phyloP scores from a whole-genome alignment of 2,797 vertebrate species.

The Eulemur coronatus region DNA sequence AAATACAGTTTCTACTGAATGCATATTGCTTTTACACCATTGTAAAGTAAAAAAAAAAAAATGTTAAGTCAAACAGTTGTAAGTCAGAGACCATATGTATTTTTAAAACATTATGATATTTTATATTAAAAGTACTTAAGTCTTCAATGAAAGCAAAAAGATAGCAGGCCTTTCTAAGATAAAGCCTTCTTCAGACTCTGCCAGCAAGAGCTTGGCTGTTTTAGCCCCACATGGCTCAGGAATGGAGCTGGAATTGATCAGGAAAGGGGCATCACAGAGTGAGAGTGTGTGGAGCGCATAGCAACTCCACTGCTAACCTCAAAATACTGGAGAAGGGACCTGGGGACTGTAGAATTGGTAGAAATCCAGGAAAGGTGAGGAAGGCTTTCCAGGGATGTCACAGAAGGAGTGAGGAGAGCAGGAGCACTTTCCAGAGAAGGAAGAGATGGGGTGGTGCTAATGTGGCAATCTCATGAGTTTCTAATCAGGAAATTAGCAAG shows the following conservation, averaged over 20 bases:
- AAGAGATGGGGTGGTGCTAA: not conserved
- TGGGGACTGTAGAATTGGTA: not conserved
- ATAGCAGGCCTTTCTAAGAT: not conserved
- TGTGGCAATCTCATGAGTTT: not conserved
- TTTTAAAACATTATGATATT: not conserved
- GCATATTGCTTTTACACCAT: not conserved
- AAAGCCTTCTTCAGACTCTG: not conserved
- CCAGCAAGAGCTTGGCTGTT: not conserved
- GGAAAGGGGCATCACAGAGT: too few species aligned
- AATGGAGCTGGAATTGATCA: not conserved
- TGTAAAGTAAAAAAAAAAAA: not conserved
- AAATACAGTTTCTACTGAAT: not conserved
- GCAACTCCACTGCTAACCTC: rapidly evolving
- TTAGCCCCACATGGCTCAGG: not conserved
- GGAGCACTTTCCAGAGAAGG: not conserved
- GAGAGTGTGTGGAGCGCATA: rapidly evolving
- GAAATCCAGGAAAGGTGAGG: not conserved
- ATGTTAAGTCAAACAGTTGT: not conserved
- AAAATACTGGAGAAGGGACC: too few species aligned
- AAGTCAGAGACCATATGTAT: too few species aligned
- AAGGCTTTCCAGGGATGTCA: not conserved
- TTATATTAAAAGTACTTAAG: not conserved
- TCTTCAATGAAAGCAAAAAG: not conserved
- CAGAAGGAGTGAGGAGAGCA: not conserved
- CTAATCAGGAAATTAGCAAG: slow-evolving; percentile 50